phyloP scores from a whole-genome alignment of 2,113 vertebrate species.

The Menidia beryllina region DNA sequence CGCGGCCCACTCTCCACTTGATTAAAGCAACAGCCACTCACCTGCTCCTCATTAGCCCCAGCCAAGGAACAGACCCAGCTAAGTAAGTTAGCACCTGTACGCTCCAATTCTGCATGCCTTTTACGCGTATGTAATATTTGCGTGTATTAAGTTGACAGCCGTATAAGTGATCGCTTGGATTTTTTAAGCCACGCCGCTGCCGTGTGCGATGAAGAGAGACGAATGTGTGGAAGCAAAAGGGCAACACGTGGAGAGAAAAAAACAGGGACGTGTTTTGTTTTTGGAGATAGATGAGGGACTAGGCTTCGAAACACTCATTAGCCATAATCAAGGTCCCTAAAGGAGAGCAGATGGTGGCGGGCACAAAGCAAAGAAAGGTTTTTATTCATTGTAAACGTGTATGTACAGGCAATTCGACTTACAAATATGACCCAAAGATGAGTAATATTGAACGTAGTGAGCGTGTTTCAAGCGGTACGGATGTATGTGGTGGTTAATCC shows the following conservation, averaged over 20 bases:
- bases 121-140: constrained; percentile 79
- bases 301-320: constrained; percentile 75
- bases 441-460: constrained; percentile 20
- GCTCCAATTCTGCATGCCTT: constrained; percentile 80
- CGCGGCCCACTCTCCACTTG: constrained; percentile 78
- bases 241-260: constrained; percentile 65
- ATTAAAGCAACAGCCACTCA: constrained; percentile 83
- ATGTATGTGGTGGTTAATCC: constrained; percentile 64
- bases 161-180: constrained; percentile 73
- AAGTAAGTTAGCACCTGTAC: constrained; percentile 86
- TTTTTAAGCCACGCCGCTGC: constrained; percentile 37
- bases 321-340: constrained; percentile 73
- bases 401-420: constrained; percentile 17
- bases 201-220: constrained; percentile 63
- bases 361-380: constrained; percentile 45
- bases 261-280: constrained; percentile 73
- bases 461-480: constrained; percentile 35
- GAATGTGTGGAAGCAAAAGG: constrained; percentile 49
- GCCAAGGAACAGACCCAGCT: constrained; percentile 74
- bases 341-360: constrained; percentile 70
- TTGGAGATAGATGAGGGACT: constrained; percentile 77
- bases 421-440: constrained; percentile 26
- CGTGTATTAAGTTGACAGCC: constrained; percentile 77
- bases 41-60: constrained; percentile 84
- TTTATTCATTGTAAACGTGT: constrained; percentile 35